Evolutionary conservation across 1,140 invertebrate species (phyloP).

Genomic region (Vanessa tameamea): DNA sequence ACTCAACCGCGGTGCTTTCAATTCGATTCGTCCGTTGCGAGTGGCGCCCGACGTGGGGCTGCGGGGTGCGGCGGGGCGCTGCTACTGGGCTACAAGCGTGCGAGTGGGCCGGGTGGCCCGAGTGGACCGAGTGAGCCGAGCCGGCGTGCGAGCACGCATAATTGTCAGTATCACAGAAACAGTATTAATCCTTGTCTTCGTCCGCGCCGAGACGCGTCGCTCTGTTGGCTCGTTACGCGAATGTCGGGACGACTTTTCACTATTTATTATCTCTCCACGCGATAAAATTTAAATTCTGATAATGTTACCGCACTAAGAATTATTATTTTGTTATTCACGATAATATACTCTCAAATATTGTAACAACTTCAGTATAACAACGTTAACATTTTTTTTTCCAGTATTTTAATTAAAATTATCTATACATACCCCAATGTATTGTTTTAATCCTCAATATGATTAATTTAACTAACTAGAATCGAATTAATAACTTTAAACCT

Average conservation of each 20-base stretch:
- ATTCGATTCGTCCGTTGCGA: too few relatives aligned
- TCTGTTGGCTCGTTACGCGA: neutral
- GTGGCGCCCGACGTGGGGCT: neutral
- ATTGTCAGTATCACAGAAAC: slow-evolving; percentile 61
- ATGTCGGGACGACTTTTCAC: slow-evolving; percentile 35
- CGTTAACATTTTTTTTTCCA: slow-evolving; percentile 68
- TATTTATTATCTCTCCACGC: slow-evolving; percentile 67
- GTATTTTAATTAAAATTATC: slow-evolving; percentile 49
- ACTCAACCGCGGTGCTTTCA: neutral
- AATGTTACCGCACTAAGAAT: slow-evolving; percentile 68
- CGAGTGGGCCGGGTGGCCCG: slow-evolving; percentile 11
- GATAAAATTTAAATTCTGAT: slow-evolving; percentile 53
- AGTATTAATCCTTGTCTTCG: slow-evolving; percentile 38
- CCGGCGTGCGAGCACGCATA: slow-evolving; percentile 12
- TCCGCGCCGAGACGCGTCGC: neutral
- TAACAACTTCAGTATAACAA: slow-evolving; percentile 82
- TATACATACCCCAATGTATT: slow-evolving; percentile 36
- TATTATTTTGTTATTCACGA: slow-evolving; percentile 61
- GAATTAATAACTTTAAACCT: slow-evolving; percentile 27
- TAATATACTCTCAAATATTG: slow-evolving; percentile 81
- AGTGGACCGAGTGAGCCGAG: slow-evolving; percentile 19
- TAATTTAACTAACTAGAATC: slow-evolving; percentile 41
- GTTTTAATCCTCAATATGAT: slow-evolving; percentile 34
- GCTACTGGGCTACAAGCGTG: slow-evolving; percentile 3
- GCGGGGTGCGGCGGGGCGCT: neutral